These are phyloP conservation scores for Cryptus viduatorius DNA, from an alignment of 2,888 invertebrate species.

Conservation along the genomic window DNA sequence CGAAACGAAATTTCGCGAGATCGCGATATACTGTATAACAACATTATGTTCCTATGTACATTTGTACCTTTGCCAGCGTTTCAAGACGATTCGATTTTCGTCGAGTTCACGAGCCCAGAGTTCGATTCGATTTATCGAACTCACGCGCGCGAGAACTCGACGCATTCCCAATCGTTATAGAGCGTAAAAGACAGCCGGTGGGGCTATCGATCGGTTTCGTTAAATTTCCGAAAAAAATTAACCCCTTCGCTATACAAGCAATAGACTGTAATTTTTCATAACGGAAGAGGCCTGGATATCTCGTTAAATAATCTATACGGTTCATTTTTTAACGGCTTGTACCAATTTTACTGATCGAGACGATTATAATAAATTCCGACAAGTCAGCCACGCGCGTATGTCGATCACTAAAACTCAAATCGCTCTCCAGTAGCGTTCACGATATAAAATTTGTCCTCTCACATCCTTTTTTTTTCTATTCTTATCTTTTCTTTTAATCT, in stretches of 20 bases:
- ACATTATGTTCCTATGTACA: constrained; percentile 84
- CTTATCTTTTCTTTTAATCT: constrained; percentile 22
- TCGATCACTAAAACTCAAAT: constrained; percentile 74
- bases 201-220: constrained; percentile 38
- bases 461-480: constrained; percentile 62
- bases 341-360: constrained; percentile 20
- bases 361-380: constrained; percentile 52
- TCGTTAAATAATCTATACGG: constrained; percentile 7
- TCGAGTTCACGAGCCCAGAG: constrained; percentile 76
- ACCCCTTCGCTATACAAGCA: constrained; percentile 6
- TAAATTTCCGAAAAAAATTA: constrained; percentile 10
- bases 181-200: constrained; percentile 82
- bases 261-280: constrained; percentile 2
- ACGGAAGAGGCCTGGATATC: constrained; percentile 6
- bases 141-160: constrained; percentile 75
- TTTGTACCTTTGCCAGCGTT: constrained; percentile 84
- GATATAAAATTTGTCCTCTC: constrained; percentile 76
- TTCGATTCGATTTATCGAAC: background rate
- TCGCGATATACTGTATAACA: constrained; percentile 79
- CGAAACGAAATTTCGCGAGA: constrained; percentile 67
- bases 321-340: background rate
- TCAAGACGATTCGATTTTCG: constrained; percentile 79
- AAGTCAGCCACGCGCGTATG: constrained; percentile 63
- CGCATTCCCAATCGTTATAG: constrained; percentile 76
- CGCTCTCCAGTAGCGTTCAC: constrained; percentile 80